Evolutionary conservation across 2,888 invertebrate genomes (phyloP), one percentile per base, ranked within the genome.

Genomic region (Andricus quercusramuli): DNA sequence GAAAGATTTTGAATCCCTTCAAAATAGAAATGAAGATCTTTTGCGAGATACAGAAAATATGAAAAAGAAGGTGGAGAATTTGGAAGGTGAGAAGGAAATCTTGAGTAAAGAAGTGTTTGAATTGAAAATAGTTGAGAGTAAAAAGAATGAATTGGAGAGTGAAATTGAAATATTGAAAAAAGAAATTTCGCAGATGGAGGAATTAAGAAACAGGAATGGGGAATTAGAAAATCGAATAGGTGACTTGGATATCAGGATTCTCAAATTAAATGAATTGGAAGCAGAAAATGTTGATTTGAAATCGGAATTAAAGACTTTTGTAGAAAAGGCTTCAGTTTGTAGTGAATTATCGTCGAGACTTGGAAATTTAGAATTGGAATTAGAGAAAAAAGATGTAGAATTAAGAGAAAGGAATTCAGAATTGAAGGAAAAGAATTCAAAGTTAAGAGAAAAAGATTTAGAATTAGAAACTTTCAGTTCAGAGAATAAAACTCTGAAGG

Each of bases 371-470:
- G 85, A 76, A 79, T 83, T 84, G 25, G 78, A 22, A 62, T 56
- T 88, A 89, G 77, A 81, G 29, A 90, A 92, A 79, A 88, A 89
- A 56, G 93, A 93, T 84, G 66, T 51, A 56, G 32, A n/a, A 22
- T 90, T 93, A 20, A 85, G 22, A 59, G 22, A 22, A 59, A 59
- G 22, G n/a, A 3, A 59, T 59, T 22, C 15, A 15, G 20, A 56
- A 56, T 47, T 79, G 47, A 66, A 77, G 32, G 17, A 79, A 20
- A 83, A 83, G 70, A 78, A 84, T 79, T 59, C 47, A 2, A 80
- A 84, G 51, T 17, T 80, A 2, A 76, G 70, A 66, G n/a, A 11
- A 66, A 51, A n/a, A 32, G 66, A 78, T 59, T 32, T 6, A 78
- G 77, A 88, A 90, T 78, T 91, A 87, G 82, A 87, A 82, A 82